Base-by-base conservation (phyloP, 2,888 invertebrate species). In the Tortricodes alternella region DNA sequence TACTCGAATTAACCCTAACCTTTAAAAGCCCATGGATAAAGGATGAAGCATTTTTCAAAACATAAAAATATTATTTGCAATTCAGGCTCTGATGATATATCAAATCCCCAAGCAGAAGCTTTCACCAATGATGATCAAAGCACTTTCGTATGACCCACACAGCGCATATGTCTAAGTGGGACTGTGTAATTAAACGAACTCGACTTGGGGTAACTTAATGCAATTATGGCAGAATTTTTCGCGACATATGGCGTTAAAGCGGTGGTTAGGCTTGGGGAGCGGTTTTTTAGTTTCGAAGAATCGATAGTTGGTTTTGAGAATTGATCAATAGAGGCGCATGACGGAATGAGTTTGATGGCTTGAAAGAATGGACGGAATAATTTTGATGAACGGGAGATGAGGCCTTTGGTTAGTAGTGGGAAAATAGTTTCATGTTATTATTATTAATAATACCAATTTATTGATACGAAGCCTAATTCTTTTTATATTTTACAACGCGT, bases 101-200 rank as follows among this genome's bases (percentile, higher is more conserved):
- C 13, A 24, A 53, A 15, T 50, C 43, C 27, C 56, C 38, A 29
- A 18, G 37, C 48, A 38, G 44, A 29, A 23, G 18, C 23, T 24
- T 34, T 49, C 35, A 55, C 49, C 46, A 39, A 46, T 46, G 46
- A 53, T 49, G 46, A 53, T 49, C 58, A 59, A 53, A 59, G 58
- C 44, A 59, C 53, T 49, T 43, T 53, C 51, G 50, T 56, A 56
- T 56, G 56, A 56, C 21, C 56, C 56, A 43, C 49, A 38, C 74
- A 71, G 73, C 85, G 74, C 89, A 89, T 89, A 89, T 89, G 89
- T 82, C 83, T 85, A 89, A 89, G 89, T 89, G 88, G 87, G 81
- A 77, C 73, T 67, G 77, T 78, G 74, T 88, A 89, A 89, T 89
- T 89, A 89, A 88, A 87, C 67, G 74, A 66, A 76, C 79, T 81